A percentile compares a stretch with the other conserved stretches of the same genome.
These are phyloP conservation scores for Adoxophyes honmai DNA, from an alignment of 1,140 invertebrate species.

Conservation along the genomic window DNA sequence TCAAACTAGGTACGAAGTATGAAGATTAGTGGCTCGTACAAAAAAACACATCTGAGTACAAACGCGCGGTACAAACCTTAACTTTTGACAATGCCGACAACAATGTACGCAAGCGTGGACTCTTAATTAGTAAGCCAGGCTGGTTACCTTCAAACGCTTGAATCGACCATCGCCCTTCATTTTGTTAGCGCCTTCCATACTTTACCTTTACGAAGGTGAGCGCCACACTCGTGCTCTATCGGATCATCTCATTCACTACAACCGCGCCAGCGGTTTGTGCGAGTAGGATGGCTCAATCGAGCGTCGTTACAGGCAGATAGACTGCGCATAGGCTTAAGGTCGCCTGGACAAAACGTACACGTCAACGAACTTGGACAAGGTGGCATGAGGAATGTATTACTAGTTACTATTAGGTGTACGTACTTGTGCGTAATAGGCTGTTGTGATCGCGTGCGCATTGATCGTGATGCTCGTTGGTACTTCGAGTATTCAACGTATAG, in stretches of 20 bases:
- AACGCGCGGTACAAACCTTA: not conserved
- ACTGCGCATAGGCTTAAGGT: constrained; percentile 63
- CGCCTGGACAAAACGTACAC: constrained; percentile 67
- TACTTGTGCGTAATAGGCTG: constrained; percentile 48
- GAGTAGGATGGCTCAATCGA: constrained; percentile 50
- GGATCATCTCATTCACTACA: constrained; percentile 44
- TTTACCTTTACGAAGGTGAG: constrained; percentile 69
- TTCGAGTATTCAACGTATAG: no score
- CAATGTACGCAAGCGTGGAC: constrained; percentile 27
- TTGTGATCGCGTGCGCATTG: no score
- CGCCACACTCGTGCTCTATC: constrained; percentile 51
- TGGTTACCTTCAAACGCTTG: constrained; percentile 65
- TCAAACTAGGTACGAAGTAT: no score
- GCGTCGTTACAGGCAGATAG: constrained; percentile 60
- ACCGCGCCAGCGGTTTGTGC: constrained; percentile 31
- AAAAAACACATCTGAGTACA: no score
- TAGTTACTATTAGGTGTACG: constrained; percentile 48
- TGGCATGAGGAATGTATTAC: constrained; percentile 70
- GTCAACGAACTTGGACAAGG: constrained; percentile 74
- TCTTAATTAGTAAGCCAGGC: constrained; percentile 56
- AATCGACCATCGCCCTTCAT: constrained; percentile 68
- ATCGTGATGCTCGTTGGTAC: no score
- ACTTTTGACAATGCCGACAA: not conserved
- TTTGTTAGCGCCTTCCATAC: constrained; percentile 70
- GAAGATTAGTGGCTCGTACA: no score